phyloP scores from a whole-genome alignment of 2,888 invertebrate species.

The Hypolimnas misippus region DNA sequence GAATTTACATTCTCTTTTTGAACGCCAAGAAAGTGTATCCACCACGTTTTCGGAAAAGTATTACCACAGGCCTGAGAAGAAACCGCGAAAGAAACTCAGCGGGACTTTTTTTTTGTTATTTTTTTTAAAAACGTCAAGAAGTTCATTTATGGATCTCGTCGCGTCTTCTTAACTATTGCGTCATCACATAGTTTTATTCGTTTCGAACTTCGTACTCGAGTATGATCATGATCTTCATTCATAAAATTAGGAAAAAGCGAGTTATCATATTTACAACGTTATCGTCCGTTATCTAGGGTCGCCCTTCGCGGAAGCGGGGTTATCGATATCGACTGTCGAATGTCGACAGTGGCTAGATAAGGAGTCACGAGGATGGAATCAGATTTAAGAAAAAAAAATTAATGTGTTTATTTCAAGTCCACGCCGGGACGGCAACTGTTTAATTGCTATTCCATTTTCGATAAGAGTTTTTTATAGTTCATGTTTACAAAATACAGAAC shows the following conservation, averaged over 20 bases:
- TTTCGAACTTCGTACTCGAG: neutral
- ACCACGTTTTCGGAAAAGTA: too few relatives aligned
- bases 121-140: too few relatives aligned
- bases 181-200: too few relatives aligned
- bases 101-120: too few relatives aligned
- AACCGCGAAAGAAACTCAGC: too few relatives aligned
- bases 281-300: conserved; percentile 43
- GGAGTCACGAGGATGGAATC: conserved; percentile 31
- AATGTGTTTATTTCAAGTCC: conserved; percentile 9
- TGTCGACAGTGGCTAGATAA: conserved; percentile 39
- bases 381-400: conserved; percentile 27
- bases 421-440: conserved; percentile 9
- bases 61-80: too few relatives aligned
- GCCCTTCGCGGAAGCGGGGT: conserved; percentile 46
- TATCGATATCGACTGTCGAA: conserved; percentile 42
- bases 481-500: conserved; percentile 5
- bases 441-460: conserved; percentile 11
- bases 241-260: conserved; percentile 32
- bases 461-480: conserved; percentile 9
- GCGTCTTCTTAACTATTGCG: too few relatives aligned
- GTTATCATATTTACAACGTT: conserved; percentile 33
- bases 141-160: too few relatives aligned
- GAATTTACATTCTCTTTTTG: too few relatives aligned
- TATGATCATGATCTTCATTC: conserved; percentile 27
- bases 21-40: too few relatives aligned